Evolutionary conservation across 2,888 invertebrate species (phyloP), one percentile per base, ranked within the genome.

Genomic region (Polia nebulosa): DNA sequence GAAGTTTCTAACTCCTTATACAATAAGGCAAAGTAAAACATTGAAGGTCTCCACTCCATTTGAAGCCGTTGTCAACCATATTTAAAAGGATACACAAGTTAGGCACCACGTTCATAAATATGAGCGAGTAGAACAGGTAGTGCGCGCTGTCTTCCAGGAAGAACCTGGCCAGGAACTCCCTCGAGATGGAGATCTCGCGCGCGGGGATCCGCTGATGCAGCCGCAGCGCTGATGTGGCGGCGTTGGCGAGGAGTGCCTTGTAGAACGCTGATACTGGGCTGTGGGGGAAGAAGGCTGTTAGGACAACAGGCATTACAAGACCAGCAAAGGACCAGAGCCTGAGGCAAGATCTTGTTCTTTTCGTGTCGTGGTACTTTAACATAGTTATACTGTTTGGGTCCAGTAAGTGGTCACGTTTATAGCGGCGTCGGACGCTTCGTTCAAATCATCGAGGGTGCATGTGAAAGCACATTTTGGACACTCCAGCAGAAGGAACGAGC

Each of bases 111-210:
- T 98, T 99, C 87, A 99, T 96, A 93, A 99, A 99, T 89, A 99
- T 98, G 83, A 99, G 95, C 53, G 99, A 98, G 94, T 98, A 99
- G 95, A 99, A 97, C 80, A 99, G 96, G 90, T 99, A 99, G 92
- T 99, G 99, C 77, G 98, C 99, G 85, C 99, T 99, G 94, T 98
- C 98, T 93, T 99, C 99, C 29, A 97, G 92, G 85, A 99, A 96
- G 82, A 99, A 95, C 59, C 96, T 94, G 9, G 97, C 96, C 72
- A 99, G 93, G 93, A 99, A 99, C 91, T 98, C 98, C 75, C 98
- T 96, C 39, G 97, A 98, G 65, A 99, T 95, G 68, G 97, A 96
- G 85, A 99, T 97, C 76, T 97, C 96, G 0, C 90, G 82, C 67
- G 95, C 89, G 25, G 99, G 99, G 82, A 99, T 96, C 74, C 99